A percentile compares a stretch with the other conserved stretches of the same genome.
phyloP scores from a whole-genome alignment of 2,888 invertebrate species.

The Ochropleura leucogaster region DNA sequence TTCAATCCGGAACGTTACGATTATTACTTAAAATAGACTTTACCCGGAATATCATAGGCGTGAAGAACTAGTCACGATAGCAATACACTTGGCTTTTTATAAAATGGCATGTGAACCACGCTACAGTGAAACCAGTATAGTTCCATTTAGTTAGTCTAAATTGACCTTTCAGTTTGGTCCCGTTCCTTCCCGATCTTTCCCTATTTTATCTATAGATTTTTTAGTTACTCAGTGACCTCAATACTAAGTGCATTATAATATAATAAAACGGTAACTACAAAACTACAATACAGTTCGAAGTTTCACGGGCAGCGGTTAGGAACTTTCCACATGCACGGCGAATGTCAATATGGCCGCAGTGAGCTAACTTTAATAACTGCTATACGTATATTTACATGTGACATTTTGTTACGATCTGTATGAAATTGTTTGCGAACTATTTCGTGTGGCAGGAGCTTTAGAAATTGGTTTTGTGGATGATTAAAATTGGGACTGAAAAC shows the following conservation, averaged over 20 bases:
- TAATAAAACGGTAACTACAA: conserved; percentile 41
- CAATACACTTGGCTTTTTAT: no score
- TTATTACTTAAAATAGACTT: no score
- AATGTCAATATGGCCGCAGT: conserved; percentile 53
- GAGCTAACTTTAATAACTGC: conserved; percentile 48
- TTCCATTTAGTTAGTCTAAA: no score
- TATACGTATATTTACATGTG: conserved; percentile 36
- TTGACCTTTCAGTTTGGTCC: no score
- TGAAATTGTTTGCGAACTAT: conserved; percentile 34
- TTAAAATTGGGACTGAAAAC: not conserved
- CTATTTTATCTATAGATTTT: no score
- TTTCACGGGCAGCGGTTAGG: conserved; percentile 48
- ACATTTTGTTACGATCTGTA: conserved; percentile 6
- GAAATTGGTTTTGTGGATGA: conserved; percentile 3
- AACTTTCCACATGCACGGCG: conserved; percentile 51
- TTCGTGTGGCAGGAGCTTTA: conserved; percentile 18
- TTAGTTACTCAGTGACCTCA: not conserved
- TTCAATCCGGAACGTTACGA: no score
- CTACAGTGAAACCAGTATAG: no score
- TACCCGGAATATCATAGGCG: no score
- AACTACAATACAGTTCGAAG: conserved; percentile 47
- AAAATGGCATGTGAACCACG: no score
- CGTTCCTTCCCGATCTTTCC: no score
- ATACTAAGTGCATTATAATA: conserved; percentile 33
- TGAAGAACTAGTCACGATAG: no score